Conservation (phyloP, 2,888 invertebrate genomes). For the Conchocele bisecta region DNA sequence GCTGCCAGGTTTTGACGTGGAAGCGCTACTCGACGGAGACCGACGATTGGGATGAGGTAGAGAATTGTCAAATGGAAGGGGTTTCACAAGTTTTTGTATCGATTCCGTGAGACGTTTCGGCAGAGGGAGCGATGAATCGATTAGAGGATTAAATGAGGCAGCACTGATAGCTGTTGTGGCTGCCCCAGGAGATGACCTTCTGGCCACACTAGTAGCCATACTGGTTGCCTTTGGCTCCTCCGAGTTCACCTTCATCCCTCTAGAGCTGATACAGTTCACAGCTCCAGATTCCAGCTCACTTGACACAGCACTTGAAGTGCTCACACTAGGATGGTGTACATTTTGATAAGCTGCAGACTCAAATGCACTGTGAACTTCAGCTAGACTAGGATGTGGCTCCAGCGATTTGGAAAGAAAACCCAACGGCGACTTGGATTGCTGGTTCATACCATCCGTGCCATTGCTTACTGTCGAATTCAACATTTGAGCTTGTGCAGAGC, state of each 20-base stretch:
- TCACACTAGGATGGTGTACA: conserved; percentile 39
- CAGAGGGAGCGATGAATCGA: conserved; percentile 72
- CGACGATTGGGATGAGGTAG: conserved; percentile 67
- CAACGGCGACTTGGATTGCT: conserved; percentile 45
- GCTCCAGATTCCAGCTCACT: conserved; percentile 35
- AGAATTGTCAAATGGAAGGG: conserved; percentile 62
- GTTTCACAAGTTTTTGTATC: conserved; percentile 77
- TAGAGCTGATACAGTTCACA: conserved; percentile 38
- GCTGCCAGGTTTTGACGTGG: conserved; percentile 38
- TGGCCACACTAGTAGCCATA: conserved; percentile 60
- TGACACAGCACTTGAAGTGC: conserved; percentile 21
- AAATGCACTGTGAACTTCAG: conserved; percentile 28
- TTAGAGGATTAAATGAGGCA: conserved; percentile 64
- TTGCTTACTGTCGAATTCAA: conserved; percentile 28
- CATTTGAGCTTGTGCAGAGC: conserved; percentile 20
- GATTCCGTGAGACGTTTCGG: conserved; percentile 77
- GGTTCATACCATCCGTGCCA: conserved; percentile 44
- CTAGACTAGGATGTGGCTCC: background rate
- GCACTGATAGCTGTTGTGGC: conserved; percentile 60
- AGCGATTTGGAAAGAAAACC: conserved; percentile 20
- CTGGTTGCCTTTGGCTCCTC: conserved; percentile 63
- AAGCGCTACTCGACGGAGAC: conserved; percentile 60
- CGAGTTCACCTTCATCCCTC: conserved; percentile 41
- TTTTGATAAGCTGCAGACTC: conserved; percentile 38
- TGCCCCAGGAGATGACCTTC: conserved; percentile 72